phyloP scores from a whole-genome alignment of 2,113 vertebrate genomes.

The Carollia perspicillata region DNA sequence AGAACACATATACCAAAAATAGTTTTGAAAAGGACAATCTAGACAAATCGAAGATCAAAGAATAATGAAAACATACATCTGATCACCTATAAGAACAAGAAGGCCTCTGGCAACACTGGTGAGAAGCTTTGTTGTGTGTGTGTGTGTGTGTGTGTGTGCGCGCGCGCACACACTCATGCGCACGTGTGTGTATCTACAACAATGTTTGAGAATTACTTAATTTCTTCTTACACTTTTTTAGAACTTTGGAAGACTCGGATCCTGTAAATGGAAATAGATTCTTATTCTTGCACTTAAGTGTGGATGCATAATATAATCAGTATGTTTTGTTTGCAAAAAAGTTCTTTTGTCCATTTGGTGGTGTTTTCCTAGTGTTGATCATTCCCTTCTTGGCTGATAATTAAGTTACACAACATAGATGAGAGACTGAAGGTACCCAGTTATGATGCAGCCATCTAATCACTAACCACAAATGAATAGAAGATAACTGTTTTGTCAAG shows the following conservation, averaged over 20 bases:
- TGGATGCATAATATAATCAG: not conserved
- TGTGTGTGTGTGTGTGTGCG: no score
- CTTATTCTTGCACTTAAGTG: not conserved
- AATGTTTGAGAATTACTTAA: not conserved
- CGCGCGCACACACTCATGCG: no score
- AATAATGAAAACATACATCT: not conserved
- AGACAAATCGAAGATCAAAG: conserved; percentile 16
- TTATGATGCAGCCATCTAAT: not conserved
- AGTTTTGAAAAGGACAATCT: not conserved
- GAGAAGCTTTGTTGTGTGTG: not conserved
- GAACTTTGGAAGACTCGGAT: not conserved
- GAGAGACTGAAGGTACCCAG: not conserved
- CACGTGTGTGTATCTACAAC: no score
- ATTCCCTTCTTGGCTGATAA: not conserved
- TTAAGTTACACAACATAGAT: not conserved
- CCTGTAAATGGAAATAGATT: not conserved
- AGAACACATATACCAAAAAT: not conserved
- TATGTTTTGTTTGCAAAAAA: not conserved
- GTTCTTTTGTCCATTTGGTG: not conserved
- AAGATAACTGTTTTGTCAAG: not conserved
- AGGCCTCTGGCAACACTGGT: not conserved
- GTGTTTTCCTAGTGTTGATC: not conserved
- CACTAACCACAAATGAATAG: not conserved
- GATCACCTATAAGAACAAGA: not conserved
- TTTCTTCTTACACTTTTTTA: not conserved